A percentile compares a stretch with the other conserved stretches of the same genome.
Evolutionary conservation across 2,888 invertebrate genomes (phyloP).

Genomic region (Thereva nobilitata): DNA sequence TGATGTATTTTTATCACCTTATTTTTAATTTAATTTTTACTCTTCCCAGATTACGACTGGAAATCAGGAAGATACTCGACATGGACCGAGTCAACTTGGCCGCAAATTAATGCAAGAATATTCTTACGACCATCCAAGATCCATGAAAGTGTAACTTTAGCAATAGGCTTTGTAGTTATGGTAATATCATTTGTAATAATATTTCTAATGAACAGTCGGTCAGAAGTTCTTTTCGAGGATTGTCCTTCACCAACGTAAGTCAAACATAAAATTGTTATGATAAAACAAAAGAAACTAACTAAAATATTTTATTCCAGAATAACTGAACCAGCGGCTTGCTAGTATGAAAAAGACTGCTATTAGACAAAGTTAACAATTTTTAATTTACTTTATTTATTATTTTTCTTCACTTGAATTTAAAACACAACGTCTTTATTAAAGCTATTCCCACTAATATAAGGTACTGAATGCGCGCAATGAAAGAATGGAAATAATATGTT

Average conservation of each 20-base stretch:
- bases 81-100: slow-evolving; percentile 90
- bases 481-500: too few species aligned
- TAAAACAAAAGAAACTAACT: background rate
- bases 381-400: too few species aligned
- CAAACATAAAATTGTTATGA: background rate
- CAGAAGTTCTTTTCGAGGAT: slow-evolving; percentile 56
- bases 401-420: too few species aligned
- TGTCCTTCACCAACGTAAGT: slow-evolving; percentile 55
- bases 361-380: too few species aligned
- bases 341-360: slow-evolving; percentile 23
- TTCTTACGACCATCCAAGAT: slow-evolving; percentile 69
- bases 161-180: slow-evolving; percentile 54
- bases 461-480: too few species aligned
- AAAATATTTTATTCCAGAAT: slow-evolving; percentile 5
- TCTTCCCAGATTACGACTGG: slow-evolving; percentile 72
- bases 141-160: slow-evolving; percentile 54
- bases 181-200: slow-evolving; percentile 55
- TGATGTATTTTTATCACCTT: background rate
- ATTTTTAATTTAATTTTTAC: slow-evolving; percentile 23
- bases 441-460: too few species aligned
- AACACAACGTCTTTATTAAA: too few species aligned
- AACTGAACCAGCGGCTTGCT: slow-evolving; percentile 22
- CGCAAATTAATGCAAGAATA: slow-evolving; percentile 71
- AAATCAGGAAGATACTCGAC: slow-evolving; percentile 77
- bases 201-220: slow-evolving; percentile 55